Percentiles rank a stretch among this genome's conserved stretches.
Conservation (phyloP, 2,113 vertebrate species). For the Coryphaenoides rupestris region DNA sequence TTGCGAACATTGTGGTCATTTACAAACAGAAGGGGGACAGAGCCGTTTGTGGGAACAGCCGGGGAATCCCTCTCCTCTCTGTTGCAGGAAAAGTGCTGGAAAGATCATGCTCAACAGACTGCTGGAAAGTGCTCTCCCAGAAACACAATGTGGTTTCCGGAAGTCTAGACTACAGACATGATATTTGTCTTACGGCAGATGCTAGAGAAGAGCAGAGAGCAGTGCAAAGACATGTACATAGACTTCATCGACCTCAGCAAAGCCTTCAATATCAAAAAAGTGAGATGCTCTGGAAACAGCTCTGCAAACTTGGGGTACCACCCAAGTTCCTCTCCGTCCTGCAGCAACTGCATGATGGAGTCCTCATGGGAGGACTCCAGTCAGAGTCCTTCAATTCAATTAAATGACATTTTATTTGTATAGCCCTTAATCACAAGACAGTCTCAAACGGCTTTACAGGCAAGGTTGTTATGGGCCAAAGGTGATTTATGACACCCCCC, state of each 20-base stretch:
- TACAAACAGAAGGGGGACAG: slow-evolving; percentile 1
- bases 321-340: too few species aligned
- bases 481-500: too few species aligned
- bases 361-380: too few species aligned
- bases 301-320: too few species aligned
- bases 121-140: slow-evolving; percentile 5
- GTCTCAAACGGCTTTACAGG: too few species aligned
- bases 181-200: not conserved
- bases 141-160: too few species aligned
- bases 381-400: too few species aligned
- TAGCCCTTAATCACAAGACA: too few species aligned
- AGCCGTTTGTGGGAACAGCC: slow-evolving; percentile 1
- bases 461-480: too few species aligned
- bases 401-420: too few species aligned
- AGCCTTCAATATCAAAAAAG: not conserved
- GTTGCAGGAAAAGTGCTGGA: slow-evolving; percentile 6
- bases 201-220: slow-evolving; percentile 2
- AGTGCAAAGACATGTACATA: not conserved
- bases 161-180: slow-evolving; percentile 15
- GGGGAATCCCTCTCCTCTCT: not conserved
- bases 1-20: not conserved
- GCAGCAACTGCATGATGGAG: too few species aligned
- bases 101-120: slow-evolving; percentile 3
- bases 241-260: not conserved
- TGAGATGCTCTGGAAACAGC: too few species aligned